phyloP scores from a whole-genome alignment of 2,888 invertebrate genomes.

The Stenodera caucasica region DNA sequence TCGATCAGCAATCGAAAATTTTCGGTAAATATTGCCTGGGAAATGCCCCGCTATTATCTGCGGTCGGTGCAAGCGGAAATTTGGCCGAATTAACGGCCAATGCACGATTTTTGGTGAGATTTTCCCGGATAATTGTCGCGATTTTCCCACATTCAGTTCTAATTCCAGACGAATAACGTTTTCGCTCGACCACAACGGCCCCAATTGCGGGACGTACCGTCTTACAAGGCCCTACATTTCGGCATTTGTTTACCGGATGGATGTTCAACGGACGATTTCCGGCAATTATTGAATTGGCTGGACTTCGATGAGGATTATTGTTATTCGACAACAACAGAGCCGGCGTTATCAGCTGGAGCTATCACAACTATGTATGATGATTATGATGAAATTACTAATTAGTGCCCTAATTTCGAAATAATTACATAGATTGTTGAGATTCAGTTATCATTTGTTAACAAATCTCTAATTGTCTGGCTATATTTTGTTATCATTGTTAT shows the following conservation, averaged over 20 bases:
- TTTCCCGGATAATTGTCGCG: not conserved
- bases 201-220: not conserved
- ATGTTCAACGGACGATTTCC: conserved; percentile 16
- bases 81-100: not conserved
- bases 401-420: no score
- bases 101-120: not conserved
- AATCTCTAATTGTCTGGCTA: no score
- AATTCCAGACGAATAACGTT: not conserved
- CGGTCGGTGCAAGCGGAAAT: not conserved
- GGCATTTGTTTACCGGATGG: conserved; percentile 17
- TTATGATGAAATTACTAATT: not conserved
- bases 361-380: conserved; percentile 5
- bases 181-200: not conserved
- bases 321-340: conserved; percentile 10
- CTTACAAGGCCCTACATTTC: not conserved
- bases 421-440: no score
- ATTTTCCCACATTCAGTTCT: conserved; percentile 12
- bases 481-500: no score
- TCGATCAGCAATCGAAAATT: no score
- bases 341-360: conserved; percentile 10
- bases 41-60: no score
- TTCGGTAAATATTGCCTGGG: no score
- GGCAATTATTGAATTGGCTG: not conserved
- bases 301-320: conserved; percentile 9
- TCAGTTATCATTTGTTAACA: not conserved